A percentile compares a stretch with the other conserved stretches of the same genome.
These are phyloP conservation scores for Andrena chrysosceles DNA, from an alignment of 2,888 invertebrate species.

Conservation along the genomic window DNA sequence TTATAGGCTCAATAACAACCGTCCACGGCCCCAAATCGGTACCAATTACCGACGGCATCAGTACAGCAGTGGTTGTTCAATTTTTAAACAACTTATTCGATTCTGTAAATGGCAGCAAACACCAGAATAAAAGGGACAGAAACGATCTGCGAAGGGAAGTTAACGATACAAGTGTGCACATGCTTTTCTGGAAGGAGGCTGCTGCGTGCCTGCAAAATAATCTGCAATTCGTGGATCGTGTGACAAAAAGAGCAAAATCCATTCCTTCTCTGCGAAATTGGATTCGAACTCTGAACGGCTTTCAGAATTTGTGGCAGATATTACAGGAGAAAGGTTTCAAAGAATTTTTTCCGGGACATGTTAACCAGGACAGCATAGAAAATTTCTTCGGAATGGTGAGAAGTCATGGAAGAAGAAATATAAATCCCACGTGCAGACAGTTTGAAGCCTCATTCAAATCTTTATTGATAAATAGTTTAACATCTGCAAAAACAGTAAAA, in stretches of 20 bases:
- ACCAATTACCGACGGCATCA: too few species aligned
- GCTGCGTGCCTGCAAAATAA: too few species aligned
- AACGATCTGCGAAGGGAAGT: too few species aligned
- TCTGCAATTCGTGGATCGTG: too few species aligned
- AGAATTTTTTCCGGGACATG: neutral
- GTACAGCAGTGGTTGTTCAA: too few species aligned
- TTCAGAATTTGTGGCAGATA: neutral
- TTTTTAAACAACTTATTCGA: too few species aligned
- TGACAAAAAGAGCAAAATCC: neutral
- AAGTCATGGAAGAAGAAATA: neutral
- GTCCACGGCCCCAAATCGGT: too few species aligned
- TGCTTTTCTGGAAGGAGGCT: too few species aligned
- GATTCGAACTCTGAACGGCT: neutral
- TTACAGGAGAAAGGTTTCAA: neutral
- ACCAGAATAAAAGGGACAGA: too few species aligned
- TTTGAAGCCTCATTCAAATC: neutral
- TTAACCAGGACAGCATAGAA: neutral
- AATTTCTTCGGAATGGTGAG: neutral
- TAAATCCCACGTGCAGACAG: neutral
- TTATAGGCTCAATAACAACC: too few species aligned
- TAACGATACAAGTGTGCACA: too few species aligned
- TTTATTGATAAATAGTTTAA: neutral
- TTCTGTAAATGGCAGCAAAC: too few species aligned
- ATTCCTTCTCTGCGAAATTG: neutral
- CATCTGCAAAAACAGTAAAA: neutral